phyloP scores from a whole-genome alignment of 2,888 invertebrate species.

The Acrobasis consociella region DNA sequence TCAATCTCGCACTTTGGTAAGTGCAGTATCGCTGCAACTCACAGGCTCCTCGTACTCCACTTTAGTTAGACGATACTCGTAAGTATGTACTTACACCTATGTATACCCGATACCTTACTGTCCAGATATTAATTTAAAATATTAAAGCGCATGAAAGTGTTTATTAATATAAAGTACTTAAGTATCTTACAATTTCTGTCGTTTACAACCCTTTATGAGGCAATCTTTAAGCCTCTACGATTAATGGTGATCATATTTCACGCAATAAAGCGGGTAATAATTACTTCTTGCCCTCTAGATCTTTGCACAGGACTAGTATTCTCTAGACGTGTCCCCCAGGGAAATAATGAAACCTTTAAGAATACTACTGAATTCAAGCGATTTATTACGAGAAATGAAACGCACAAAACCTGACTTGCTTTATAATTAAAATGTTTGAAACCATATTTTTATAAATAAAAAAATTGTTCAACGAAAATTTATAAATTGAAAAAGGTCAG shows the following conservation, averaged over 20 bases:
- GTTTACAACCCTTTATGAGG: neutral
- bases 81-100: no score
- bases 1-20: no score
- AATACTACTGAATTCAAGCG: neutral
- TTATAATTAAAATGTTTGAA: neutral
- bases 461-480: no score
- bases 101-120: no score
- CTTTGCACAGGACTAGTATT: neutral
- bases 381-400: neutral
- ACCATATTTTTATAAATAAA: neutral
- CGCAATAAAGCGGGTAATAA: conserved; percentile 7
- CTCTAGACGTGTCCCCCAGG: neutral
- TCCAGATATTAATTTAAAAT: neutral
- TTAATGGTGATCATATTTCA: neutral
- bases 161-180: neutral
- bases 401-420: neutral
- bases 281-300: conserved; percentile 4
- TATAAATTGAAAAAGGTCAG: no score
- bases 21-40: no score
- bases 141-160: neutral
- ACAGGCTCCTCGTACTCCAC: no score
- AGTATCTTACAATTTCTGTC: neutral
- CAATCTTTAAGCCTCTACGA: neutral
- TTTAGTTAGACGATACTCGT: neutral
- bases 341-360: conserved; percentile 9